Base-by-base conservation (phyloP, 2,888 invertebrate species). In the Caprella mutica region DNA sequence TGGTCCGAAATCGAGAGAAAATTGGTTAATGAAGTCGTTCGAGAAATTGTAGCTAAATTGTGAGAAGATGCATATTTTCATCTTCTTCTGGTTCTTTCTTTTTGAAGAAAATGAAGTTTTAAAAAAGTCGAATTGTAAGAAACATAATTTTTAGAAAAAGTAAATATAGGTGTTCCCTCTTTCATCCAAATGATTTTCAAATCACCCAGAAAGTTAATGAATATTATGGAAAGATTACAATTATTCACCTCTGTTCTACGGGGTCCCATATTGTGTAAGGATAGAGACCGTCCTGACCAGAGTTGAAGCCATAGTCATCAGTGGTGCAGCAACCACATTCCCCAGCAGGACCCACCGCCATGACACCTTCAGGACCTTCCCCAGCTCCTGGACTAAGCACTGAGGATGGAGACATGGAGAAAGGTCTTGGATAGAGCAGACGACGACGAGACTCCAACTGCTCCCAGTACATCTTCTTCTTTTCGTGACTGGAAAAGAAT, bases 391-490 rank as follows among this genome's bases (percentile, higher is more conserved):
- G 29, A 4, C 48, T 30, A n/a, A 8, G 26, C 30, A 30, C 29
- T 30, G 29, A 27, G 12, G 48, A 30, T 2, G 48, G 30, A 40
- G 61, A 51, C n/a, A 56, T 44, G 43, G 61, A 55, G 60, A 66
- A 58, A 54, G 67, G 78, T 68, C 79, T 78, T 40, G 80, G 77
- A 68, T 88, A 88, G 58, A 90, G 72, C 1, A 87, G 85, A 61
- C 89, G 77, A 71, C 90, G 86, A 56, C 88, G 77, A 53, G 89
- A 73, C 71, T 90, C 90, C 72, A 91, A 70, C 74, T 91, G 89
- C 69, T 89, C 89, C 90, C 91, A 91, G 72, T 91, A 91, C 84
- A 88, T 89, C 75, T 90, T 91, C 76, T 91, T 91, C 64, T 87
- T 83, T 73, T 91, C 91, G 70, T 91, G 91, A 67, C 89, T 88